Conservation (phyloP, 2,888 invertebrate species). For the Hydriomena furcata region DNA sequence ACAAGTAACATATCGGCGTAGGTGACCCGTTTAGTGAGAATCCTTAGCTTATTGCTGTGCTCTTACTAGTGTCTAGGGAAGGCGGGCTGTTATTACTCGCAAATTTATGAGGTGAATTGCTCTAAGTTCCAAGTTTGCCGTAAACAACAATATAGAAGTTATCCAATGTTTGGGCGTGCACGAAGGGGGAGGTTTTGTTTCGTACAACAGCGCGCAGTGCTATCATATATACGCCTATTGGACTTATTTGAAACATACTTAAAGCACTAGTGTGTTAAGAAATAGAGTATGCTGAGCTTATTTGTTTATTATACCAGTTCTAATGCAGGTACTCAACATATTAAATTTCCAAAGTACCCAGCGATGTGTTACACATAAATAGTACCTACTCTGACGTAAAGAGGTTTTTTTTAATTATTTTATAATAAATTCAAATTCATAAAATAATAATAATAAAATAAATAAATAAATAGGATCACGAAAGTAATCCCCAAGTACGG, state of each 20-base stretch:
- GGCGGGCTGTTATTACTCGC: conserved; percentile 77
- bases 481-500: too few relatives aligned
- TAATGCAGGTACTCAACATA: too few relatives aligned
- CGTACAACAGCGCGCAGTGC: neutral
- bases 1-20: conserved; percentile 33
- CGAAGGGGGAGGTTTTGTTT: conserved; percentile 2
- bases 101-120: conserved; percentile 79
- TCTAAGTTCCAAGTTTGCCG: conserved; percentile 73
- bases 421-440: too few relatives aligned
- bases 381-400: too few relatives aligned
- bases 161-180: conserved; percentile 62
- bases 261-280: too few relatives aligned
- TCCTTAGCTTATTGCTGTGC: conserved; percentile 68
- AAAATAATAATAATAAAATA: too few relatives aligned
- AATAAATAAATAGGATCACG: too few relatives aligned
- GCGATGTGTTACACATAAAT: too few relatives aligned
- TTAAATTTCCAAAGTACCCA: too few relatives aligned
- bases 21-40: conserved; percentile 58
- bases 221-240: neutral
- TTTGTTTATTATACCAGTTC: too few relatives aligned
- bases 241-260: neutral
- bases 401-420: too few relatives aligned
- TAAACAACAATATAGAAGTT: conserved; percentile 81
- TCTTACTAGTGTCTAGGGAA: conserved; percentile 78
- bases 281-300: too few relatives aligned